Evolutionary conservation across 37 sponge, comb jelly and placozoan species (phyloP).

Genomic region (Theonella swinhoei): DNA sequence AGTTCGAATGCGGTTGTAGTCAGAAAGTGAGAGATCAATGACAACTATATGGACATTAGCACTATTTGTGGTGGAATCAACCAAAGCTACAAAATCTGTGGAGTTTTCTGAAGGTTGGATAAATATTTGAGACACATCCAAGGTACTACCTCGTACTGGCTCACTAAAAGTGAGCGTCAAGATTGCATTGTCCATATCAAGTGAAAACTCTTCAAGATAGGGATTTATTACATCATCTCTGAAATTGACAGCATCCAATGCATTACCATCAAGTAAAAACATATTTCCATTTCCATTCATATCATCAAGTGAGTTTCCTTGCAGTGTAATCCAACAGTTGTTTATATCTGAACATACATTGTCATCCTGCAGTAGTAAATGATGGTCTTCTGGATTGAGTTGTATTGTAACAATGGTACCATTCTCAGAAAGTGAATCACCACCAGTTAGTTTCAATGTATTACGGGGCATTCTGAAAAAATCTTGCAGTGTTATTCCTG

Average conservation of each 20-base stretch:
- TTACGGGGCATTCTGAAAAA: constrained; percentile 75
- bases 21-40: constrained; percentile 21
- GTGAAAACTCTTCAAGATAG: constrained; percentile 44
- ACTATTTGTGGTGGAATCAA: constrained; percentile 31
- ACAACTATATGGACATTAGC: constrained; percentile 24
- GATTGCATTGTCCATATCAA: constrained; percentile 79
- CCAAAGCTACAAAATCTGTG: constrained; percentile 40
- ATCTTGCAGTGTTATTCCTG: constrained; percentile 77
- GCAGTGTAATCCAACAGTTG: constrained; percentile 88
- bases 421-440: constrained; percentile 57
- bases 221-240: constrained; percentile 68
- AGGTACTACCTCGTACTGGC: constrained; percentile 70
- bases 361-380: constrained; percentile 63
- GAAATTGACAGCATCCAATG: constrained; percentile 44
- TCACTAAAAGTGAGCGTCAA: constrained; percentile 78
- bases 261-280: constrained; percentile 27
- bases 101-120: constrained; percentile 59
- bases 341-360: constrained; percentile 83
- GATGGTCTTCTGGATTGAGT: constrained; percentile 46
- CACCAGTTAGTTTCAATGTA: constrained; percentile 60
- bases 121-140: constrained; percentile 55
- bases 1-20: constrained; percentile 56
- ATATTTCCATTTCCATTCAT: constrained; percentile 72
- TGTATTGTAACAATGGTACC: constrained; percentile 55
- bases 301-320: constrained; percentile 47